Conservation (phyloP, 2,113 vertebrate genomes). For the Hassar affinis region DNA sequence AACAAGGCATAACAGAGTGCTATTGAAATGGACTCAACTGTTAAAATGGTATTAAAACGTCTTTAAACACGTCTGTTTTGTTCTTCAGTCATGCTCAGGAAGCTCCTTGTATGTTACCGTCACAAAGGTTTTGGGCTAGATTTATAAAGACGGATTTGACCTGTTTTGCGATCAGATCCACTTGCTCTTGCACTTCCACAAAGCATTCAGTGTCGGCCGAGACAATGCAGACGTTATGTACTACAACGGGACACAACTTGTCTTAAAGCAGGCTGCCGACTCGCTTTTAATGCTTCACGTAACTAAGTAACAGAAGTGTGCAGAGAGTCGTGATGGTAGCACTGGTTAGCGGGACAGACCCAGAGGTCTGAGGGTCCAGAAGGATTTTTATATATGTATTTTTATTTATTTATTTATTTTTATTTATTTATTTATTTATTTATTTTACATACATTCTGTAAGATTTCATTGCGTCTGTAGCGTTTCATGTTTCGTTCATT, state of each 20-base stretch:
- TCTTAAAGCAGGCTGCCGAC: not conserved
- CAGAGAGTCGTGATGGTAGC: slow-evolving; percentile 2
- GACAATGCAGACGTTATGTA: not conserved
- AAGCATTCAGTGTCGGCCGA: not conserved
- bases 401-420: not conserved
- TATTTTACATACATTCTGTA: not conserved
- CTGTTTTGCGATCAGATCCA: not conserved
- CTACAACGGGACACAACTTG: not conserved
- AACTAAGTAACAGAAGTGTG: not conserved
- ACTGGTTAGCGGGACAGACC: not conserved
- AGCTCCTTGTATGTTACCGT: not conserved
- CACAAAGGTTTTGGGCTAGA: not conserved
- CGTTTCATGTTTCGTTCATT: too few relatives aligned
- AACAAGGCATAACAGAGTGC: not conserved
- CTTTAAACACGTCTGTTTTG: not conserved
- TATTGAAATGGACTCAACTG: not conserved
- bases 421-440: too few relatives aligned
- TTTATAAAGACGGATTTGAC: not conserved
- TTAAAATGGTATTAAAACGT: not conserved
- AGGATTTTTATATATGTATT: not conserved
- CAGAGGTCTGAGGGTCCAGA: not conserved
- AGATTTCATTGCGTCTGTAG: not conserved
- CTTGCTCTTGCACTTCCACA: too few relatives aligned
- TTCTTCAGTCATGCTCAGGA: not conserved
- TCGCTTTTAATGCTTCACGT: not conserved